Percentiles rank a stretch among this genome's conserved stretches.
These are phyloP conservation scores for Crenichthys baileyi DNA, from an alignment of 2,797 vertebrate genomes.

Conservation along the genomic window DNA sequence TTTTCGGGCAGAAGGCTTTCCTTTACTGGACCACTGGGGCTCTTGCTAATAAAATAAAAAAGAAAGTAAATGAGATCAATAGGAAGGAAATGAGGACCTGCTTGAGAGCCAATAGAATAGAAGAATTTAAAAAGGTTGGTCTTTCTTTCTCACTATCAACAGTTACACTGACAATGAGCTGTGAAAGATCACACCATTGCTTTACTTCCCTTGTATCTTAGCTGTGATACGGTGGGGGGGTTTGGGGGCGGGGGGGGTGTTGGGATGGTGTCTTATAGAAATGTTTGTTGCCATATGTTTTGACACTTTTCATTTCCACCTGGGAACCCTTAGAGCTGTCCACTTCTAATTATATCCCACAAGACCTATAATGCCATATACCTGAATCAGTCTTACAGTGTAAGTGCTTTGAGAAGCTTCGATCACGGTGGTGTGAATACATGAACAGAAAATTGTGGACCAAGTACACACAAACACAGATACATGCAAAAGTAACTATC, in stretches of 20 bases:
- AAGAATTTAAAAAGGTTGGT: not conserved
- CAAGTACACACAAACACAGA: not conserved
- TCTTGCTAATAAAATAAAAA: not conserved
- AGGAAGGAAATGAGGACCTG: not conserved
- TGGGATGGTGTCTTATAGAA: too few relatives aligned
- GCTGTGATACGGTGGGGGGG: not conserved
- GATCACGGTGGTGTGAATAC: not conserved
- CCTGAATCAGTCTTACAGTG: not conserved
- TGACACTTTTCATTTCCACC: not conserved
- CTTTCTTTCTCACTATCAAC: not conserved
- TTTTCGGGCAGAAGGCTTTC: not conserved
- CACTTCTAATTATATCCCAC: not conserved
- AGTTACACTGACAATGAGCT: not conserved
- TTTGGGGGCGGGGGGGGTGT: not conserved
- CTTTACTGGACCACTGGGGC: not conserved
- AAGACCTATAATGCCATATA: not conserved
- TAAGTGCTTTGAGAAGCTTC: not conserved
- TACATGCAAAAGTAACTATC: not conserved
- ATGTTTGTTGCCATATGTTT: not conserved
- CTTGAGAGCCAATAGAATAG: too few relatives aligned
- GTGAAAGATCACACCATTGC: not conserved
- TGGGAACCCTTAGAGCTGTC: constrained; percentile 1
- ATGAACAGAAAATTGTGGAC: not conserved
- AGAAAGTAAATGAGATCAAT: not conserved
- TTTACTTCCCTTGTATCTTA: not conserved